Evolutionary conservation across 1,140 invertebrate species (phyloP), one percentile per base, ranked within the genome.

Genomic region (Neodiprion pinetum): DNA sequence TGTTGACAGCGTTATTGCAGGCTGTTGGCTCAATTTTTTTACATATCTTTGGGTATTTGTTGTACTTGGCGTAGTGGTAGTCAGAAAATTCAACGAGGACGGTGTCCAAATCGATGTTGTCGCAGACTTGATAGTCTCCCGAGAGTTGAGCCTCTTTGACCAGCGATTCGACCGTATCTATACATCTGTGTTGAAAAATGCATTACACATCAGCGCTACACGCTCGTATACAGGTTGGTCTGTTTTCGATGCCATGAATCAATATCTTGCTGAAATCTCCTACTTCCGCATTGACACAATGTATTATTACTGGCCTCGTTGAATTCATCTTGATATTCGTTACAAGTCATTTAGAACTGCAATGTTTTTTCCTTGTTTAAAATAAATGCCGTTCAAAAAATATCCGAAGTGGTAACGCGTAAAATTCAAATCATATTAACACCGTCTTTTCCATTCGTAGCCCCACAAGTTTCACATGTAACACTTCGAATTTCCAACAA

Each of bases 51-150:
- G 97, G 96, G 83, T 95, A 93, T 85, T 95, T 96, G 83, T 95
- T 93, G 86, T 96, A 98, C 80, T 95, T 93, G 21, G 95, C 88
- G 79, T 93, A 92, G 86, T 96, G 97, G 89, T 95, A 98, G 71
- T 93, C 94, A 77, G 94, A 94, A 85, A 95, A 98, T 79, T 98
- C 96, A 88, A 96, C 91, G 67, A 98, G 86, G 74, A 99, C 94
- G 17, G 93, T 94, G 72, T 95, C 93, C 76, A 98, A 87, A 83
- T 98, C 95, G 72, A 98, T 93, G 79, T 98, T 98, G 80, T 98
- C 97, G 87, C 97, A 98, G 1, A 98, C 90, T 81, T 93, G 89
- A 87, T 93, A 93, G 48, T 92, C 90, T 1, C 91, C 85, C 1
- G 90, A 81, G 28, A 96, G 88, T 21, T 92, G 89, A 1, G 95